Evolutionary conservation across 1,140 invertebrate species (phyloP).

Genomic region (Drosophila quadrilineata): DNA sequence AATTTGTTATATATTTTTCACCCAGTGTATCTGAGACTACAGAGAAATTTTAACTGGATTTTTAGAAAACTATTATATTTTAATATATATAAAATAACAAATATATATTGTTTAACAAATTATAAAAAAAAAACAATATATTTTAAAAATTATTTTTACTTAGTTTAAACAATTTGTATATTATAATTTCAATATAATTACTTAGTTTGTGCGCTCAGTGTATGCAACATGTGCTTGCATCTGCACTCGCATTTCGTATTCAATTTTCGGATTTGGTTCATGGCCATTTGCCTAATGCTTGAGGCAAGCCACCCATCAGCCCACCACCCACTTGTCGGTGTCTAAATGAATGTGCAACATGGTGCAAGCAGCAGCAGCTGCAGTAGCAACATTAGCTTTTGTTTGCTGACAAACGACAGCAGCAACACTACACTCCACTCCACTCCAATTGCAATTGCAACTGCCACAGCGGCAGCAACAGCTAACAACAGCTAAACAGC

Average conservation of each 20-base stretch:
- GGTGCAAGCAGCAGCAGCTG: not conserved
- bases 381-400: conserved; percentile 20
- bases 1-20: too few relatives aligned
- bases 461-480: conserved; percentile 12
- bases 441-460: conserved; percentile 10
- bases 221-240: not conserved
- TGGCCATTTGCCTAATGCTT: not conserved
- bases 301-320: not conserved
- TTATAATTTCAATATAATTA: not conserved
- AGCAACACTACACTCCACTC: not conserved
- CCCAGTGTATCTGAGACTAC: too few relatives aligned
- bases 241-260: conserved; percentile 10
- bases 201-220: not conserved
- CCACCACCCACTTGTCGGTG: not conserved
- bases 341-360: too few relatives aligned
- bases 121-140: too few relatives aligned
- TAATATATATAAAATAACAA: too few relatives aligned
- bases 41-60: too few relatives aligned
- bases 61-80: too few relatives aligned
- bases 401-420: conserved; percentile 15
- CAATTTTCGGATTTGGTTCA: conserved; percentile 9
- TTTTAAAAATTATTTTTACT: too few relatives aligned
- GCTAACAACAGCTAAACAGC: conserved; percentile 9
- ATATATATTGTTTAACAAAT: too few relatives aligned
- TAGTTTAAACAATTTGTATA: not conserved